Evolutionary conservation across 2,113 vertebrate species (phyloP), one percentile per base, ranked within the genome.

Genomic region (Panurus biarmicus): DNA sequence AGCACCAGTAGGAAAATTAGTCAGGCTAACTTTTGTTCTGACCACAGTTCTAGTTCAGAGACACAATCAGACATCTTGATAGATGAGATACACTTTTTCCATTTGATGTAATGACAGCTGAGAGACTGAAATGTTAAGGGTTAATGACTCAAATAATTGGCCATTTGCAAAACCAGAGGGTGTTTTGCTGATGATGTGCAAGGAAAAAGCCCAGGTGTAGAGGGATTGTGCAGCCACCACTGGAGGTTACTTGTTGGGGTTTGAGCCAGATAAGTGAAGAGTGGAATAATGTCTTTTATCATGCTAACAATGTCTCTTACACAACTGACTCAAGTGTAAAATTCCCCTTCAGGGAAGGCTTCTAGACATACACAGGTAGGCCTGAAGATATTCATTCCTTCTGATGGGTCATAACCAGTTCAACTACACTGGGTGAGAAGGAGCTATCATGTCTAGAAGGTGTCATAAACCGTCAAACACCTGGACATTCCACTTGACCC

Each of bases 341-440:
- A 35, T 5, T 75, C 14, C 3, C 21, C 47, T 56, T n/a, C 14
- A 40, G 29, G 12, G 11, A 38, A n/a, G 17, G 6, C 14, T 61
- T 31, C 11, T 11, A 8, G 17, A 28, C 21, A 42, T 66, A 28
- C 36, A 45, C 45, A 53, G 0, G 1, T 17, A 29, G 45, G 33
- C 3, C 51, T 73, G 33, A 58, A 51, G 23, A 12, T 35, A 22
- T 33, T 33, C 0, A 42, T 69, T 25, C 54, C 40, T 56, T 76
- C 71, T 82, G 14, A 23, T 69, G 29, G 14, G 10, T 29, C 10
- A 35, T 31, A 75, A 26, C 11, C 26, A 29, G 17, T 29, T 48
- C 14, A 54, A 6, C 29, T 22, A 5, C 0, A 0, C n/a, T 61
- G n/a, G 23, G 2, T 42, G 40, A 54, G 21, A 67, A 38, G 18